Evolutionary conservation across 2,113 vertebrate species (phyloP).

Genomic region (Terrapene triunguis): DNA sequence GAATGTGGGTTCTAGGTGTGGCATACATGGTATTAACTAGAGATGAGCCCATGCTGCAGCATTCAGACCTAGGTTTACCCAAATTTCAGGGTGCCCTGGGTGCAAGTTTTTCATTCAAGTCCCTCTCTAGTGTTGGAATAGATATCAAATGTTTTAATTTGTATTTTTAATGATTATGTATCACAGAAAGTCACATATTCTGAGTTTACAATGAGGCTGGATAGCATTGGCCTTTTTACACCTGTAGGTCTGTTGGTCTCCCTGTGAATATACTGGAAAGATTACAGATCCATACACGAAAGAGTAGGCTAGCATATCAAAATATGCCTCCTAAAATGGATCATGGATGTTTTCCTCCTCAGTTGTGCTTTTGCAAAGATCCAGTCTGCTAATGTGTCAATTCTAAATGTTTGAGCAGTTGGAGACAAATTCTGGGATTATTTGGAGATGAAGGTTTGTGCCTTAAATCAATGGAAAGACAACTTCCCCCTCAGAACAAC

Average conservation of each 20-base stretch:
- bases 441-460: not conserved
- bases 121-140: not conserved
- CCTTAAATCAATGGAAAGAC: not conserved
- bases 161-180: not conserved
- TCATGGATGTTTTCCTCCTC: not conserved
- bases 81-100: not conserved
- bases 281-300: not conserved
- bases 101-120: not conserved
- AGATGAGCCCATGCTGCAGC: not conserved
- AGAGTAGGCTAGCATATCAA: not conserved
- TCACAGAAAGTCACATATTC: not conserved
- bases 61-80: not conserved
- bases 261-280: not conserved
- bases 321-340: not conserved
- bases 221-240: not conserved
- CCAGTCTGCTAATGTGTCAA: not conserved
- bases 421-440: not conserved
- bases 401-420: not conserved
- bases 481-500: not conserved
- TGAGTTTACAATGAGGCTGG: not conserved
- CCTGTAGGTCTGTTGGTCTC: not conserved
- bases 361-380: not conserved
- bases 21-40: rapidly evolving
- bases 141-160: not conserved
- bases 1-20: rapidly evolving